A percentile compares a stretch with the other conserved stretches of the same genome.
Conservation (phyloP, 2,888 invertebrate species). For the Psylliodes chrysocephalus region DNA sequence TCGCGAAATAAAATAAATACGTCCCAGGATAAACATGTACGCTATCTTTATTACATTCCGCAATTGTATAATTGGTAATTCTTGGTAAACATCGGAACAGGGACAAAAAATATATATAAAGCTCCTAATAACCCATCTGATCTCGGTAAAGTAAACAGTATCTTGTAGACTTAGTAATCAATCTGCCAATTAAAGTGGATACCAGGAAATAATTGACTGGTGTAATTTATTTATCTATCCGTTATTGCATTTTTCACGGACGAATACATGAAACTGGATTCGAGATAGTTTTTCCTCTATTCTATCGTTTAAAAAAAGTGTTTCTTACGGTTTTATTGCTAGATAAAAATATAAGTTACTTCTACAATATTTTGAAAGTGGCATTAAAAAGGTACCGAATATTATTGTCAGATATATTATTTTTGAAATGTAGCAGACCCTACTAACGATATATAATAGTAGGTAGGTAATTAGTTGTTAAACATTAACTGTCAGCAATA, state of each 20-base stretch:
- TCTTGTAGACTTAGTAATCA: conserved; percentile 13
- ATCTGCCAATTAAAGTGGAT: conserved; percentile 24
- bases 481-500: too few relatives aligned
- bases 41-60: conserved; percentile 16
- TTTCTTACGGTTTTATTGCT: too few relatives aligned
- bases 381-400: too few relatives aligned
- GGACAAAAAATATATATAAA: background rate
- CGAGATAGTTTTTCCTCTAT: too few relatives aligned
- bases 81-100: background rate
- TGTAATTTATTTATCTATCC: conserved; percentile 18
- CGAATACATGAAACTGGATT: too few relatives aligned
- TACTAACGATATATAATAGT: too few relatives aligned
- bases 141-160: conserved; percentile 12
- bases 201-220: conserved; percentile 18
- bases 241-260: conserved; percentile 14
- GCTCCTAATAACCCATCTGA: conserved; percentile 19
- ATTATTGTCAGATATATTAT: too few relatives aligned
- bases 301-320: too few relatives aligned
- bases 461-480: too few relatives aligned
- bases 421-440: too few relatives aligned
- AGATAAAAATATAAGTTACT: too few relatives aligned
- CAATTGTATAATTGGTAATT: conserved; percentile 18
- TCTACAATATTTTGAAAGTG: too few relatives aligned
- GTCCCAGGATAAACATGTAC: background rate
- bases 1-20: conserved; percentile 1